phyloP scores from a whole-genome alignment of 2,113 vertebrate genomes.

The Fregata magnificens region DNA sequence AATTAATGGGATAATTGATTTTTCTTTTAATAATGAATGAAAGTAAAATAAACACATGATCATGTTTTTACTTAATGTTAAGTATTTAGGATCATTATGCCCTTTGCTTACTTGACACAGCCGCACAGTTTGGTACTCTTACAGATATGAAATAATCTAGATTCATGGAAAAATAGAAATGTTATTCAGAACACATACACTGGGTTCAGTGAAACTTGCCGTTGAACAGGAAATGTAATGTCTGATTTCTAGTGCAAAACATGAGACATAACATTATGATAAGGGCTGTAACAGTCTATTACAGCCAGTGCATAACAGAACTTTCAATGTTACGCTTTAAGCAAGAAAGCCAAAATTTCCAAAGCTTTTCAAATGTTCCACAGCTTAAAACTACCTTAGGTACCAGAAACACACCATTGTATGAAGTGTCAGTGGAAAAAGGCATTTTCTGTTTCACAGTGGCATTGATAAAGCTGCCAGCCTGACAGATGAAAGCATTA shows the following conservation, averaged over 20 bases:
- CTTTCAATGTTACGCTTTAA: background rate
- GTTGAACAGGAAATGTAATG: background rate
- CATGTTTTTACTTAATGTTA: background rate
- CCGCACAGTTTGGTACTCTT: background rate
- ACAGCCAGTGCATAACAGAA: background rate
- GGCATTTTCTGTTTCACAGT: background rate
- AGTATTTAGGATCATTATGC: background rate
- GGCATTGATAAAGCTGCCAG: background rate
- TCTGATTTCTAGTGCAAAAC: background rate
- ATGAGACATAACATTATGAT: background rate
- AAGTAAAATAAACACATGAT: background rate
- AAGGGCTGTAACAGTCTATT: background rate
- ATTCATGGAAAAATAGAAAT: background rate
- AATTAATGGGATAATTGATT: background rate
- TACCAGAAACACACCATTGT: background rate
- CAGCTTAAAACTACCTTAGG: background rate
- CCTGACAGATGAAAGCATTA: background rate
- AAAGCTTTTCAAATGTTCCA: background rate
- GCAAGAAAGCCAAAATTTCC: background rate
- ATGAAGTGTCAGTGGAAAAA: background rate
- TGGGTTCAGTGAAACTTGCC: background rate
- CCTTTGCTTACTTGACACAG: background rate
- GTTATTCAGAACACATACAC: background rate
- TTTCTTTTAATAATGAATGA: background rate
- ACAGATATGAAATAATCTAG: background rate